Base-by-base conservation (phyloP, 2,113 vertebrate species). In the Kobus ellipsiprymnus region DNA sequence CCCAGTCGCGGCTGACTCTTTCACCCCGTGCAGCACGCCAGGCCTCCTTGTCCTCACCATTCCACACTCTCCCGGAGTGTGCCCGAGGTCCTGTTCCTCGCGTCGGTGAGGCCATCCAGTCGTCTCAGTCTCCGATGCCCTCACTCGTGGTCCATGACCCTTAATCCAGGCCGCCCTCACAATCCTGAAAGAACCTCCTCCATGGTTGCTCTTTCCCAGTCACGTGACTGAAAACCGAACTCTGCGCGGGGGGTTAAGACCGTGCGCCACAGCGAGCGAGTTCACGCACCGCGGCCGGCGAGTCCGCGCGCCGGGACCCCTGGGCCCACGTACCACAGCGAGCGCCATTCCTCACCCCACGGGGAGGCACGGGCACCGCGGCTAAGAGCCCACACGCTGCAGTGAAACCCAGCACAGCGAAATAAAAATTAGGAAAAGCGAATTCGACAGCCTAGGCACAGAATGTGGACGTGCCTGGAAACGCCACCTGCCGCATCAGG, bases 201-300 rank as follows among this genome's bases (percentile, higher is more conserved):
- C 5, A 0, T 7, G 78, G 10, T 46, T 21, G 44, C 10, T 50
- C 40, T 3, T 29, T 85, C 55, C 83, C 8, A 96, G 4, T 48
- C 44, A 30, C 15, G 7, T 17, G 74, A 30, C 44, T 29, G 44
- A 78, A 78, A 71, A 36, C 16, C 36, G 64, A 36, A 5, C 4
- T 2, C n/a, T 10, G n/a, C n/a, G 36, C 36, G 4, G n/a, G 17
- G 33, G 16, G 10, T 7, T 2, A 21, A 67, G 64, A 3, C 1
- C 33, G 1, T 2, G 62, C 2, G 3, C 64, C n/a, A 0, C 33
- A 2, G 64, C 7, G 0, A 4, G 64, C 0, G 62, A 64, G 62
- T 8, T 30, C 14, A 7, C 1, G 57, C 57, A 0, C 57, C 4
- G 57, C 57, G 27, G 57, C 57, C 55, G 54, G 54, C 8, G 15